These are phyloP conservation scores for Camelus dromedarius DNA, from an alignment of 2,113 vertebrate species.

Conservation along the genomic window DNA sequence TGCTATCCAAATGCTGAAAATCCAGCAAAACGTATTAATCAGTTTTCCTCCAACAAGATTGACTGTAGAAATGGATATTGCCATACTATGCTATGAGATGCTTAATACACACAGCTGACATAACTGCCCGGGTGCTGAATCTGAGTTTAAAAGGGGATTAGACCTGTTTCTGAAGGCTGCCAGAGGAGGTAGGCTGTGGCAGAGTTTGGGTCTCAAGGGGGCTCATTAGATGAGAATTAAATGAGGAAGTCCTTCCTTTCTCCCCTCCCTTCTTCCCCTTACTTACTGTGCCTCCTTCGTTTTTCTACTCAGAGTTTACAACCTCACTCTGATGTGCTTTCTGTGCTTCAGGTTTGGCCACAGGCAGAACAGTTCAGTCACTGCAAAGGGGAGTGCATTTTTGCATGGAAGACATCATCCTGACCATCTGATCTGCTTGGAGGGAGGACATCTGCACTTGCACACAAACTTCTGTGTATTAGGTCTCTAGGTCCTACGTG, in stretches of 20 bases:
- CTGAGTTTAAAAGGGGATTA: constrained; percentile 55
- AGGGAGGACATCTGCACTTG: neutral
- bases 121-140: neutral
- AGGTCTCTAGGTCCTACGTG: neutral
- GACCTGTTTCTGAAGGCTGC: constrained; percentile 10
- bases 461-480: neutral
- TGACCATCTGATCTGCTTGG: neutral
- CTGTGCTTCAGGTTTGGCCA: neutral
- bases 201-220: constrained; percentile 1
- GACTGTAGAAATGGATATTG: constrained; percentile 59
- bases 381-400: neutral
- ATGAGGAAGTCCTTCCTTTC: neutral
- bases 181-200: neutral
- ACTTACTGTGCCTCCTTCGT: neutral
- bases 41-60: constrained; percentile 53
- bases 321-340: neutral
- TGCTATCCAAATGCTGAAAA: constrained; percentile 26
- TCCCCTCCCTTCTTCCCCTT: neutral
- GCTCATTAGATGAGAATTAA: constrained; percentile 54
- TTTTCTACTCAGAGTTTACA: neutral
- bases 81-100: neutral
- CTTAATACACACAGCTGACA: neutral
- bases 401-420: neutral
- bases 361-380: neutral
- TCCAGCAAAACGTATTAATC: constrained; percentile 49